Evolutionary conservation across 2,113 vertebrate species (phyloP), one percentile per base, ranked within the genome.

Genomic region (Diadophis punctatus): DNA sequence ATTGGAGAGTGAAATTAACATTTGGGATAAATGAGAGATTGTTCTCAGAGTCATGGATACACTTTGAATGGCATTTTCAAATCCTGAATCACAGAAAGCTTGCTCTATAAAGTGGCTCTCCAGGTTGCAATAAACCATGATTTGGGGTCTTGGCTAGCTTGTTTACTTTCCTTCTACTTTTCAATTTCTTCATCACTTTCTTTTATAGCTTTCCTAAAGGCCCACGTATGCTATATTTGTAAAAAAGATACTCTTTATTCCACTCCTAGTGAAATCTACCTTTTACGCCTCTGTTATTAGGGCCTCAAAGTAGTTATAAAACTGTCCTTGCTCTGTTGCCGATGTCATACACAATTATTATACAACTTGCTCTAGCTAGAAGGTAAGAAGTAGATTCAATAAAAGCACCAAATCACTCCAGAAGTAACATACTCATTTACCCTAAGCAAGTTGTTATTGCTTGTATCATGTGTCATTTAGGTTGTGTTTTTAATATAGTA

Each of bases 401-500:
- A 80, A 55, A 89, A 80, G 51, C 53, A 49, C 30, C 27, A 48
- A n/a, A 25, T 2, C 34, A 49, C 52, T 90, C 30, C 12, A 85
- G 52, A 74, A 53, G 22, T 34, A 85, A 58, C 20, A 23, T 58
- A 88, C 27, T 52, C 49, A 87, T n/a, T 52, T 56, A 74, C 27
- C 43, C 22, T 11, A 53, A 51, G 53, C 3, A 63, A 43, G 39
- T 30, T 39, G 18, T 30, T 90, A 6, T 80, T 0, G 0, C 63
- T 6, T 86, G 39, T 68, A 49, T 56, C 92, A 27, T 90, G 56
- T 96, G 90, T 91, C 52, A 89, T 18, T 49, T 90, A 60, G 46
- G 84, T 86, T 89, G 49, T 1, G 53, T 1, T 4, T 94, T 91
- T 92, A 86, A 92, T 93, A 93, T 95, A 96, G 63, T 91, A 89